Base-by-base conservation (phyloP, 2,888 invertebrate species). In the Agonopterix arenella region DNA sequence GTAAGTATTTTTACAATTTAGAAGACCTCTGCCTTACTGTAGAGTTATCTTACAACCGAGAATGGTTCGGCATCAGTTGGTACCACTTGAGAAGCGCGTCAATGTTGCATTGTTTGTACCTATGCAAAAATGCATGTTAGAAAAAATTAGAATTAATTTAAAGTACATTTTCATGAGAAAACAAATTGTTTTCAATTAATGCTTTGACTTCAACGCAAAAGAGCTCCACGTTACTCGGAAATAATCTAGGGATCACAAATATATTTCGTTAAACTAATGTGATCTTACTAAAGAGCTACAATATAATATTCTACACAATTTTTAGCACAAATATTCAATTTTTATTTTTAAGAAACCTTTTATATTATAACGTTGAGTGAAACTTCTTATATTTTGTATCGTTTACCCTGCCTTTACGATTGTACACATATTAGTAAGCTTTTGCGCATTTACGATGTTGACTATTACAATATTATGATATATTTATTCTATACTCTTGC, bases 391-490 rank as follows among this genome's bases (percentile, higher is more conserved):
- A 83, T 85, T 85, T 84, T 85, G 68, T 83, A 81, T 83, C 61
- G 53, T 83, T 85, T 84, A 84, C 80, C 76, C 78, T 73, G 76
- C 77, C 75, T 80, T 68, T 80, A 73, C 58, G 64, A 74, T 71
- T 60, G 63, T 77, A 74, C 66, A 70, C 65, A 63, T 72, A 72
- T 65, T 76, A 74, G 61, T 79, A 84, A 83, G 85, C 84, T 85
- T 86, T 81, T 85, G 79, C 70, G 80, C 81, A 79, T 88, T 83
- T 88, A 88, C 84, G 75, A 84, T 85, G 88, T 89, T 89, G 84
- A 86, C 80, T 86, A 84, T 80, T 85, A 74, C 68, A 70, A 78
- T 81, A 81, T 76, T 73, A 71, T 65, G 71, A 56, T 59, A 46
- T 55, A 59, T 58, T 73, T 65, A 59, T 59, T 73, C 66, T 73